Percentiles rank a stretch among this genome's conserved stretches.
Conservation (phyloP, 2,888 invertebrate genomes). For the Endotricha flammealis region DNA sequence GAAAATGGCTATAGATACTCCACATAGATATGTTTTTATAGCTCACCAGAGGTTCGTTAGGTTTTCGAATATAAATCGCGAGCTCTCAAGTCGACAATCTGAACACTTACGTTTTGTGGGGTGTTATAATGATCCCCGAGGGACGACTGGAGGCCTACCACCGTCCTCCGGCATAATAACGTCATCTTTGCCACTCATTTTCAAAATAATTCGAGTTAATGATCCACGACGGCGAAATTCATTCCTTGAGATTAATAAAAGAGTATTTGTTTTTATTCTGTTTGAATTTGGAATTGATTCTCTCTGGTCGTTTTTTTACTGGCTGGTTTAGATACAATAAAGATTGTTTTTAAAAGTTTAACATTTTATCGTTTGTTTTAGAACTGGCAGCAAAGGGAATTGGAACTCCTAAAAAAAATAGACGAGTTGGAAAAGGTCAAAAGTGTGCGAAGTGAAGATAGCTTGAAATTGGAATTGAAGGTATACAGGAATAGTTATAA, state of each 20-base stretch:
- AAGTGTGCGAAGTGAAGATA: slow-evolving; percentile 50
- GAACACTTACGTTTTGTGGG: not conserved
- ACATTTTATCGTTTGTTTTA: slow-evolving; percentile 28
- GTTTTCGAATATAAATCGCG: slow-evolving; percentile 6
- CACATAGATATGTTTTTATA: too few relatives aligned
- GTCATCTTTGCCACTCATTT: not conserved
- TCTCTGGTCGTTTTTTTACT: too few relatives aligned
- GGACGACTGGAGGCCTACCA: not conserved
- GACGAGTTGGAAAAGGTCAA: slow-evolving; percentile 57
- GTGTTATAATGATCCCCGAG: not conserved
- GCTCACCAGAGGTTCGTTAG: not conserved
- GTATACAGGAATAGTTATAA: too few relatives aligned
- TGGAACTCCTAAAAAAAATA: slow-evolving; percentile 58
- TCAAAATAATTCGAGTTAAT: slow-evolving; percentile 3
- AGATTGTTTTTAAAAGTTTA: too few relatives aligned
- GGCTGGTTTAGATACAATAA: too few relatives aligned
- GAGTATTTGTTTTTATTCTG: too few relatives aligned
- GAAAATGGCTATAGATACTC: too few relatives aligned
- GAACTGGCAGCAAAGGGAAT: slow-evolving; percentile 64
- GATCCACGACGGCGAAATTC: slow-evolving; percentile 6
- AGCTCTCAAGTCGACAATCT: not conserved
- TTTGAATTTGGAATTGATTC: too few relatives aligned
- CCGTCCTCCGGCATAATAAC: not conserved
- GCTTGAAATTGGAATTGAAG: slow-evolving; percentile 55
- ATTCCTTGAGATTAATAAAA: not conserved